A percentile compares a stretch with the other conserved stretches of the same genome.
These are phyloP conservation scores for Lycaon pictus DNA, from an alignment of 2,113 vertebrate genomes.

Conservation along the genomic window DNA sequence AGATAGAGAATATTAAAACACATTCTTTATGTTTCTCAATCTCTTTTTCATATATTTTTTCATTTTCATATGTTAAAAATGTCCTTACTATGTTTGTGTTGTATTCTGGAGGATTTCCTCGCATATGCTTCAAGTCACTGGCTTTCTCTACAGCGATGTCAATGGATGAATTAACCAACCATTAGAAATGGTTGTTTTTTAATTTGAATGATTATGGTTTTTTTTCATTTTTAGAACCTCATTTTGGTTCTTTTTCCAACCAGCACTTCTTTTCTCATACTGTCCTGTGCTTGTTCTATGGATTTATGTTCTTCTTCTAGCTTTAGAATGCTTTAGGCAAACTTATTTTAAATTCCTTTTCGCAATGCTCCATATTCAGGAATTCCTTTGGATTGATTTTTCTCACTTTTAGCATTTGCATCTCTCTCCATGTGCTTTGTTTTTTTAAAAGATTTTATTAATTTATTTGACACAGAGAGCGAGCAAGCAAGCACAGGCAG, in stretches of 20 bases:
- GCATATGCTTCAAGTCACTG: neutral
- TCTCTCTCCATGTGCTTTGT: neutral
- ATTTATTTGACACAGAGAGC: too few species aligned
- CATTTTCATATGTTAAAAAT: neutral
- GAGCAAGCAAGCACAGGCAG: too few species aligned
- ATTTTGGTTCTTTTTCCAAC: slow-evolving; percentile 16
- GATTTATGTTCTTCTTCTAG: neutral
- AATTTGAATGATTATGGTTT: neutral
- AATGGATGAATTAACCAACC: neutral
- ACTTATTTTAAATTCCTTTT: neutral
- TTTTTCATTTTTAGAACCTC: slow-evolving; percentile 32
- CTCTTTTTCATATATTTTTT: neutral
- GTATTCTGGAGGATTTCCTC: neutral
- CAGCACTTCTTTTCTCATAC: neutral
- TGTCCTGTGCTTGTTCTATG: neutral
- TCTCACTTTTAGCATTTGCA: neutral
- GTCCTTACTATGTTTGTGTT: neutral
- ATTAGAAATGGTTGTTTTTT: neutral
- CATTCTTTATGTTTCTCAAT: neutral
- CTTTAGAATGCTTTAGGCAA: neutral
- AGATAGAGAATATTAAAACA: neutral
- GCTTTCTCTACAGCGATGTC: neutral
- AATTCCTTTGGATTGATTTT: neutral
- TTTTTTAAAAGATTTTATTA: too few species aligned
- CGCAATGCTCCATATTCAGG: neutral